These are phyloP conservation scores for Hepsetus odoe DNA, from an alignment of 2,113 vertebrate species.

Conservation along the genomic window DNA sequence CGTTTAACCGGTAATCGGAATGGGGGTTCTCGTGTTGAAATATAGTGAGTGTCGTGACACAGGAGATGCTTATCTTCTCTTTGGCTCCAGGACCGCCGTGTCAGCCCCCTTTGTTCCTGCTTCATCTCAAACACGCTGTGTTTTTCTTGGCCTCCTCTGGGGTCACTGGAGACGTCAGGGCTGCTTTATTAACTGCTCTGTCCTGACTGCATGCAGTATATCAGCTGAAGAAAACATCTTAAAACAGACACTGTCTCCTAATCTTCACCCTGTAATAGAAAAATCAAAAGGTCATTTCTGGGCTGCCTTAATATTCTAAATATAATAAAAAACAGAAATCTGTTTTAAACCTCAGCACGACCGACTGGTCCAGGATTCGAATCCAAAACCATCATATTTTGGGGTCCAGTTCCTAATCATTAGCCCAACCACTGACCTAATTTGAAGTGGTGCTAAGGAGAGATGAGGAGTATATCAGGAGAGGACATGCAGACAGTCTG, in stretches of 20 bases:
- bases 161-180: not conserved
- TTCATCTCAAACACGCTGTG: not conserved
- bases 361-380: too few species aligned
- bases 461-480: too few species aligned
- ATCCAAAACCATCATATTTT: too few species aligned
- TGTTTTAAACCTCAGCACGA: too few species aligned
- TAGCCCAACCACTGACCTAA: too few species aligned
- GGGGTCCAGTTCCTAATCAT: too few species aligned
- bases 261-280: too few species aligned
- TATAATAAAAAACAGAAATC: too few species aligned
- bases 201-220: not conserved
- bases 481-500: too few species aligned
- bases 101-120: constrained; percentile 7
- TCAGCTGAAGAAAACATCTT: not conserved
- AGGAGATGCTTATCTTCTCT: not conserved
- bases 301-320: too few species aligned
- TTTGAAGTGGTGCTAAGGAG: too few species aligned
- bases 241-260: not conserved
- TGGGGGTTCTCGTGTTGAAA: constrained; percentile 18
- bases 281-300: too few species aligned
- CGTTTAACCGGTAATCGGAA: not conserved
- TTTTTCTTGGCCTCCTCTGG: constrained; percentile 3
- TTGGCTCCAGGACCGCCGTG: not conserved
- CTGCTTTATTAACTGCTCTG: constrained; percentile 13
- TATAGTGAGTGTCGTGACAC: constrained; percentile 6